Evolutionary conservation across 2,113 vertebrate genomes (phyloP).

Genomic region (Falco punctatus): DNA sequence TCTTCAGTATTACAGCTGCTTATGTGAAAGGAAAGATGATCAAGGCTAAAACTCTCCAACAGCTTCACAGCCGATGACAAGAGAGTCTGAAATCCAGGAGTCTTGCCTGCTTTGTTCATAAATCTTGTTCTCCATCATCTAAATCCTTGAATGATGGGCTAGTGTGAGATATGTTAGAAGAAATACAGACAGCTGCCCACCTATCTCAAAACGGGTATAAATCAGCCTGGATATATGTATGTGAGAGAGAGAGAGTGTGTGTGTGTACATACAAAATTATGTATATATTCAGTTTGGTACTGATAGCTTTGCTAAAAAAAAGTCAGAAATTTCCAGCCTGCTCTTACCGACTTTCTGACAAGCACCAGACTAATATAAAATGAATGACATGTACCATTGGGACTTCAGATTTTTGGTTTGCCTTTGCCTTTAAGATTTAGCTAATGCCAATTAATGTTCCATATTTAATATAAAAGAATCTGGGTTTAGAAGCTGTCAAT

Average conservation of each 20-base stretch:
- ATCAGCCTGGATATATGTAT: neutral
- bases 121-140: neutral
- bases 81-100: neutral
- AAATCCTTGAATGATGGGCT: conserved; percentile 17
- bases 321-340: neutral
- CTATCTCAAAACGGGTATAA: neutral
- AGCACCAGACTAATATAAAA: neutral
- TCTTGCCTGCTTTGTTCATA: neutral
- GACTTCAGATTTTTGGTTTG: neutral
- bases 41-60: neutral
- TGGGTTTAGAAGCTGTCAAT: neutral
- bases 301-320: neutral
- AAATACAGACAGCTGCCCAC: neutral
- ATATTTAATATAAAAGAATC: neutral
- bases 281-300: neutral
- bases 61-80: neutral
- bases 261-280: neutral
- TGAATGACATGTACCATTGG: neutral
- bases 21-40: neutral
- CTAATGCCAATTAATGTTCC: neutral
- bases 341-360: neutral
- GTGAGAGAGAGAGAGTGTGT: neutral
- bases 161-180: neutral
- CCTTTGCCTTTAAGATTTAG: neutral
- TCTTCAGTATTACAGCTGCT: neutral